phyloP scores from a whole-genome alignment of 2,113 vertebrate species.

The Cyanoramphus novaezelandiae region DNA sequence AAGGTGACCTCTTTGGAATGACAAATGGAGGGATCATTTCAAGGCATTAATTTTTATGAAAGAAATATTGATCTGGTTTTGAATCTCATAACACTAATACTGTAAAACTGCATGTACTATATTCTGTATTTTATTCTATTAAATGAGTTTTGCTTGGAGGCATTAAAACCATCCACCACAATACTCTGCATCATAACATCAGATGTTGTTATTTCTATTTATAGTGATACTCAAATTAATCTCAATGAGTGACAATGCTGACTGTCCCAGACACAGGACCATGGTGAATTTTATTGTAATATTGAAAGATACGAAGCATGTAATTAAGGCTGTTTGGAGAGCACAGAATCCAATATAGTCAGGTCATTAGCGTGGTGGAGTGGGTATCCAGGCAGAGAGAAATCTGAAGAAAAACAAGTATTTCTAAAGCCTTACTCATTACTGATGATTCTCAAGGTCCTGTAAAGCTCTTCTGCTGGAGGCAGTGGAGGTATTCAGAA shows the following conservation, averaged over 20 bases:
- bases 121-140: background rate
- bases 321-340: slow-evolving; percentile 54
- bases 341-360: slow-evolving; percentile 14
- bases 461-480: background rate
- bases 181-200: background rate
- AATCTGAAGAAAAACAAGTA: background rate
- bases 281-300: slow-evolving; percentile 29
- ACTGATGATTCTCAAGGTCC: background rate
- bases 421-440: background rate
- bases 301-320: slow-evolving; percentile 44
- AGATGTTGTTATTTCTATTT: slow-evolving; percentile 57
- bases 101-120: background rate
- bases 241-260: slow-evolving; percentile 30
- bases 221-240: slow-evolving; percentile 35
- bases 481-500: background rate
- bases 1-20: slow-evolving; percentile 57
- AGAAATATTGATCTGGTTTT: slow-evolving; percentile 59
- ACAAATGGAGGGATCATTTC: slow-evolving; percentile 39
- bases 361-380: slow-evolving; percentile 2
- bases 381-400: background rate
- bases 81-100: slow-evolving; percentile 6
- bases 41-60: slow-evolving; percentile 53
- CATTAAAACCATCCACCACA: background rate
- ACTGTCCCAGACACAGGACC: slow-evolving; percentile 4
- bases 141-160: slow-evolving; percentile 38